Evolutionary conservation across 2,888 invertebrate genomes (phyloP), one percentile per base, ranked within the genome.

Genomic region (Epinotia ramella): DNA sequence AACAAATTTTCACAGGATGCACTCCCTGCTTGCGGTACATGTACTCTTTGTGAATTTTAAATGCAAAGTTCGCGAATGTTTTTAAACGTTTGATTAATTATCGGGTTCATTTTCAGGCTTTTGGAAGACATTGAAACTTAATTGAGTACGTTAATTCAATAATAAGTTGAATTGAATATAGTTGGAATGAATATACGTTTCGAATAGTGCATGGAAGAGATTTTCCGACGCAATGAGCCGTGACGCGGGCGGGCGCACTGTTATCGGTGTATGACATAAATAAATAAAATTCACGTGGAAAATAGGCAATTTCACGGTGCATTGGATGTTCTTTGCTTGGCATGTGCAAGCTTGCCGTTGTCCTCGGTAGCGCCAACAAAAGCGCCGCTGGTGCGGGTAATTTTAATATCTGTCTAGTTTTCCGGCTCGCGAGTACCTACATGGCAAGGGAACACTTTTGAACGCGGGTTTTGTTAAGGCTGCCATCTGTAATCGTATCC

Each of bases 241-340:
- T 81, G 80, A 81, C 76, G 82, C n/a, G 80, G 88, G 86, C 84
- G 85, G 90, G 89, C 88, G 88, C 84, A 91, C 89, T 89, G 87
- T 91, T 91, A 91, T 91, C 88, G 88, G 82, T 85, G 89, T 91
- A 92, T 92, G 91, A 92, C 92, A 93, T 93, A 93, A 93, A 93
- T 92, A 93, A 93, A 93, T 93, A 94, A 93, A 75, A 92, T 91
- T 92, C 93, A 91, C 86, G 91, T 89, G 92, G 94, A 93, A 94
- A 94, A 94, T 93, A 93, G 94, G 91, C 94, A 93, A 94, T 94
- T 94, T 94, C 91, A 93, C 93, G 93, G 91, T 93, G 93, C 92
- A 94, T 94, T 93, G 91, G 87, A 77, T 84, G 89, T 89, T 91
- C 93, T 93, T 92, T 91, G 90, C 90, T 88, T 87, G 82, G 85